phyloP scores from a whole-genome alignment of 2,797 vertebrate genomes.

The Natrix natrix region DNA sequence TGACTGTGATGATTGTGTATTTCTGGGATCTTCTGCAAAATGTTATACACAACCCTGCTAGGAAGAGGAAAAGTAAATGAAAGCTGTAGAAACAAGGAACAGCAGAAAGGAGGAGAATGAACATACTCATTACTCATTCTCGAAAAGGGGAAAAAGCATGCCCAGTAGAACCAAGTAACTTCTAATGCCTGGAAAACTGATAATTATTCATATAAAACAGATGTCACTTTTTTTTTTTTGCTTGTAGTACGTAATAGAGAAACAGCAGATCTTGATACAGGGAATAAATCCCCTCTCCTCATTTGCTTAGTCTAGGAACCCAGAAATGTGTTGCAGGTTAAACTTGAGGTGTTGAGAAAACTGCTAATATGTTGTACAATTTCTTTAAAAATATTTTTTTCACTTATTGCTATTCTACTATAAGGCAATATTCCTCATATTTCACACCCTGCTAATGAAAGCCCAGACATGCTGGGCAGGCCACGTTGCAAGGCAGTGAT shows the following conservation, averaged over 20 bases:
- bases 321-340: background rate
- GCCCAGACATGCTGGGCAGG: no score
- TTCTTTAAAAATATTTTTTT: background rate
- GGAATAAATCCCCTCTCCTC: background rate
- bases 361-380: background rate
- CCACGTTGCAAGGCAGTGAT: no score
- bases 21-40: background rate
- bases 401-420: background rate
- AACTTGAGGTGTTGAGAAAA: background rate
- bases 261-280: background rate
- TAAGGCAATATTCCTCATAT: background rate
- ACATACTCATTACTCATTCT: background rate
- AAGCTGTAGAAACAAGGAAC: background rate
- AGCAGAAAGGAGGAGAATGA: background rate
- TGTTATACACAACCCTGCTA: background rate
- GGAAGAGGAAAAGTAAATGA: background rate
- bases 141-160: background rate
- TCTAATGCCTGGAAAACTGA: background rate
- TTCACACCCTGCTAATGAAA: no score
- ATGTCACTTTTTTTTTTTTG: background rate
- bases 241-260: background rate
- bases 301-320: background rate
- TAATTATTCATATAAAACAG: background rate
- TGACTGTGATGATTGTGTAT: background rate
- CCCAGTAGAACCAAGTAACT: background rate